These are phyloP conservation scores for Nesometra sesokonis DNA, from an alignment of 35 echinoderm and acorn worm species.

Conservation along the genomic window DNA sequence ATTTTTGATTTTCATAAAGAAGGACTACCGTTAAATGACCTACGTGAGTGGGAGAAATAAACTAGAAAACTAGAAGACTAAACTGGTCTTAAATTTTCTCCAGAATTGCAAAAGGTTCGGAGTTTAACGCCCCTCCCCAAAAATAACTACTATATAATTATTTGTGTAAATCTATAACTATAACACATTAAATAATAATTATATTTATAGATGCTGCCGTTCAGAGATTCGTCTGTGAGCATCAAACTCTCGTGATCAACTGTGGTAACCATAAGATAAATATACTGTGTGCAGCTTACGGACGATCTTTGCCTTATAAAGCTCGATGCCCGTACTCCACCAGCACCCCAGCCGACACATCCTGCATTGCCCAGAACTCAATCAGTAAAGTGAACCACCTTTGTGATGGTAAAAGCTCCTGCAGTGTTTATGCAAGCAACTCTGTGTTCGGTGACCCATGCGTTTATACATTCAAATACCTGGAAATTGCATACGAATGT, in stretches of 20 bases:
- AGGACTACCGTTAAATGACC: no score
- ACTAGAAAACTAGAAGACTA: no score
- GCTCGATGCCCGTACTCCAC: not conserved
- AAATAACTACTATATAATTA: no score
- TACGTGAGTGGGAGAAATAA: no score
- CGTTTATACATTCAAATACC: slow-evolving; percentile 26
- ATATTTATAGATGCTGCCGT: not conserved
- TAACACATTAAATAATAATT: not conserved
- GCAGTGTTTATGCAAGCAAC: slow-evolving; percentile 2
- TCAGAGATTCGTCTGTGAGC: not conserved
- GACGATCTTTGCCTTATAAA: not conserved
- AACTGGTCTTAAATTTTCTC: no score
- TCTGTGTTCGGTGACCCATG: slow-evolving; percentile 33
- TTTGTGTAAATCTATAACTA: no score
- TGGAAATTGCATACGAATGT: slow-evolving; percentile 10
- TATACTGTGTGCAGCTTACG: not conserved
- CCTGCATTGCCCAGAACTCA: not conserved
- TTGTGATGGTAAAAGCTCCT: slow-evolving; percentile 2
- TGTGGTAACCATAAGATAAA: not conserved
- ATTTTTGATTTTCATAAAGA: no score
- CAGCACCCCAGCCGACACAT: not conserved
- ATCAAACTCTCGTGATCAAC: not conserved
- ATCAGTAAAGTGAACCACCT: not conserved
- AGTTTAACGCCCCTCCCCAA: no score
- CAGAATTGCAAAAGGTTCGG: no score